A percentile compares a stretch with the other conserved stretches of the same genome.
These are phyloP conservation scores for Drosophila meridiana DNA, from an alignment of 2,888 invertebrate genomes.

Conservation along the genomic window DNA sequence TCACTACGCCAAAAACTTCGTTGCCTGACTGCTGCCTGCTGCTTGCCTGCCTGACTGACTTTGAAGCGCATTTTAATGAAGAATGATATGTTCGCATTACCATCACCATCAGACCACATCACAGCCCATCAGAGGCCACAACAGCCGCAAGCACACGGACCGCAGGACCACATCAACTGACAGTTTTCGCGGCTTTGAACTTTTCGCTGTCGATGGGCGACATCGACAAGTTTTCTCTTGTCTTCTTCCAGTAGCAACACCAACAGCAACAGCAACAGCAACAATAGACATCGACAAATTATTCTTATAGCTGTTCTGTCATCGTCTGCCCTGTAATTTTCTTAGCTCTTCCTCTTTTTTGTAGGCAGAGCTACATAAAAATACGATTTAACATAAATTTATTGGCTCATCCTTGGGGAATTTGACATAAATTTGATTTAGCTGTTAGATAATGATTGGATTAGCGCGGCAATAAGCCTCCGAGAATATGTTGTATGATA, in stretches of 20 bases:
- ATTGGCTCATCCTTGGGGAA: slow-evolving; percentile 34
- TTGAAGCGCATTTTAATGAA: slow-evolving; percentile 82
- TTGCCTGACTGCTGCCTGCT: slow-evolving; percentile 35
- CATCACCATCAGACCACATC: slow-evolving; percentile 47
- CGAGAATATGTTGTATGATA: slow-evolving; percentile 38
- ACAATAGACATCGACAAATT: slow-evolving; percentile 37
- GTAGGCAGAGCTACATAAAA: slow-evolving; percentile 32
- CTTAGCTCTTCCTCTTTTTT: neutral
- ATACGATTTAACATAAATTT: slow-evolving; percentile 52
- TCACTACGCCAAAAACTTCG: slow-evolving; percentile 66
- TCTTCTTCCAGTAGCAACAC: slow-evolving; percentile 29
- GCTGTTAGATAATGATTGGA: slow-evolving; percentile 47
- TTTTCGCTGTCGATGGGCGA: slow-evolving; percentile 62
- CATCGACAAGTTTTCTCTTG: slow-evolving; percentile 66
- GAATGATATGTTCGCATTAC: slow-evolving; percentile 80
- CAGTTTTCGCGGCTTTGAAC: slow-evolving; percentile 79
- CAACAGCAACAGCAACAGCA: slow-evolving; percentile 30
- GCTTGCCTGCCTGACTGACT: slow-evolving; percentile 60
- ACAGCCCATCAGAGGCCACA: slow-evolving; percentile 34
- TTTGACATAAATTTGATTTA: slow-evolving; percentile 63
- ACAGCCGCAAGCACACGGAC: slow-evolving; percentile 54
- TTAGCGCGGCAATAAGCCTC: slow-evolving; percentile 30
- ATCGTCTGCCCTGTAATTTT: slow-evolving; percentile 15
- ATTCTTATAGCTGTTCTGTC: slow-evolving; percentile 43
- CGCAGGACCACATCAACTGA: slow-evolving; percentile 66